phyloP scores from a whole-genome alignment of 30 jellyfish, hydroid and myxozoan species.

The Turritopsis rubra region DNA sequence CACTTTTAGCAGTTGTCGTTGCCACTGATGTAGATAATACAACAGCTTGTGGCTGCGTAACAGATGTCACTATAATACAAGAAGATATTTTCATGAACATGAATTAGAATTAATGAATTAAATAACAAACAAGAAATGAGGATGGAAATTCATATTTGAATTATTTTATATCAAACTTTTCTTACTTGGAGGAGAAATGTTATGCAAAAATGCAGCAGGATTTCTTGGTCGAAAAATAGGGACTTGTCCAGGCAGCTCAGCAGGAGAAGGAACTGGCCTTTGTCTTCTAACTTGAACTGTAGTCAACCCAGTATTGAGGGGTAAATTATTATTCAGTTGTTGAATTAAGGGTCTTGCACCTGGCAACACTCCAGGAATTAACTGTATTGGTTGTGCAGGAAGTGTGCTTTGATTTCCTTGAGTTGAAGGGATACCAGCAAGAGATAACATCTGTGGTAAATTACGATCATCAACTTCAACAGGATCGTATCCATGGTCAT shows the following conservation, averaged over 20 bases:
- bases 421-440: conserved; percentile 60
- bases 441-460: conserved; percentile 62
- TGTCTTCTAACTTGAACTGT: conserved; percentile 76
- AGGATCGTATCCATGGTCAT: conserved; percentile 94
- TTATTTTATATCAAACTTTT: neutral
- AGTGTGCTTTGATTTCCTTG: conserved; percentile 43
- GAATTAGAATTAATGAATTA: neutral
- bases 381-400: conserved; percentile 37
- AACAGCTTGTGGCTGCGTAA: neutral
- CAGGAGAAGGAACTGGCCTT: conserved; percentile 84
- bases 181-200: conserved; percentile 34
- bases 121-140: neutral
- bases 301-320: conserved; percentile 68
- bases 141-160: conserved; percentile 3
- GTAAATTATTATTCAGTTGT: conserved; percentile 28
- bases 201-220: conserved; percentile 33
- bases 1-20: conserved; percentile 27
- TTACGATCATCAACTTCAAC: conserved; percentile 72
- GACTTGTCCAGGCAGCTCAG: conserved; percentile 48
- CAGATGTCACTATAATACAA: conserved; percentile 1
- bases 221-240: conserved; percentile 47
- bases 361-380: conserved; percentile 55
- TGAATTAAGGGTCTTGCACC: conserved; percentile 45
- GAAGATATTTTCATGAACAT: too few relatives aligned
- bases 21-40: neutral